Evolutionary conservation across 2,113 vertebrate genomes (phyloP).

Genomic region (Damaliscus lunatus): DNA sequence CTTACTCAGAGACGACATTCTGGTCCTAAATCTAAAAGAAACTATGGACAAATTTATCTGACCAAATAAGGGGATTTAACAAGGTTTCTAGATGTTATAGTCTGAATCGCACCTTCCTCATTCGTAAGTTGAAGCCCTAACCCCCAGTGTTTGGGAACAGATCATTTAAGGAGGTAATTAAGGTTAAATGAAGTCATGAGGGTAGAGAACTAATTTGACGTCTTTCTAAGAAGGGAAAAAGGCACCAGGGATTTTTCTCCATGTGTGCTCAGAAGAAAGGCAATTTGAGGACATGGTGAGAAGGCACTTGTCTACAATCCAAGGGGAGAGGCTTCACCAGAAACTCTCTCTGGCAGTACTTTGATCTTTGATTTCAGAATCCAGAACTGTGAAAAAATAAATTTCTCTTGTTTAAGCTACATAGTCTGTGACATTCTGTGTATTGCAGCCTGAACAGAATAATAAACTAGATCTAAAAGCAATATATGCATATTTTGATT

Average conservation of each 20-base stretch:
- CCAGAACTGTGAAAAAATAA: neutral
- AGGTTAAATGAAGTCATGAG: neutral
- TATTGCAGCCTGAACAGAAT: too few species aligned
- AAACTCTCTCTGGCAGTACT: neutral
- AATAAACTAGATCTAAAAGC: neutral
- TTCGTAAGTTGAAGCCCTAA: neutral
- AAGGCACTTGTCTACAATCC: neutral
- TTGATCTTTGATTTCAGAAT: neutral
- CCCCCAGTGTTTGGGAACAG: neutral
- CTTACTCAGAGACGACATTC: neutral
- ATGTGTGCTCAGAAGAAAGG: neutral
- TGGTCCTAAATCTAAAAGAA: neutral
- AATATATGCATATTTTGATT: neutral
- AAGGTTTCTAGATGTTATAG: neutral
- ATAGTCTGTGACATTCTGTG: neutral
- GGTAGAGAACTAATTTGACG: neutral
- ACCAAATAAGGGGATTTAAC: neutral
- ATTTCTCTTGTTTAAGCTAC: neutral
- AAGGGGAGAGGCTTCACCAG: neutral
- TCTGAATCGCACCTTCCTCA: accelerated
- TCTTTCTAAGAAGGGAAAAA: neutral
- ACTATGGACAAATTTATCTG: neutral
- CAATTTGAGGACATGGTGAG: neutral
- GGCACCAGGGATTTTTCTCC: neutral
- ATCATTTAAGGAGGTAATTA: neutral